Evolutionary conservation across 2,113 vertebrate genomes (phyloP).

Genomic region (Toxotes jaculatrix): DNA sequence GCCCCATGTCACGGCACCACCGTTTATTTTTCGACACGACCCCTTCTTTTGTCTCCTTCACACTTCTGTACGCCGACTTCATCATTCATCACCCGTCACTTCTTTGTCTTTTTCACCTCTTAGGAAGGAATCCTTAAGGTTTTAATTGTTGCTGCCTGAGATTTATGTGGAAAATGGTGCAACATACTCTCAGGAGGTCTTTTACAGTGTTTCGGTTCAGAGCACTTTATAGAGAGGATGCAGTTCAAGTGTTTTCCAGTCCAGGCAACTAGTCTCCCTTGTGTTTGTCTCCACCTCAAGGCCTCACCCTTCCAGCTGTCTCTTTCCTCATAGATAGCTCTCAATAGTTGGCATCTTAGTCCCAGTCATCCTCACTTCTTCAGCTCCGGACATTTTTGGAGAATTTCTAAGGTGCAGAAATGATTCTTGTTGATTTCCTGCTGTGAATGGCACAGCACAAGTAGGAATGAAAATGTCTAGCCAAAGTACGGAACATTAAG

Average conservation of each 20-base stretch:
- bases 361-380: not conserved
- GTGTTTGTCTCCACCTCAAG: not conserved
- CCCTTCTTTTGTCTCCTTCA: not conserved
- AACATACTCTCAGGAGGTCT: not conserved
- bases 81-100: not conserved
- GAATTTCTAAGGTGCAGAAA: not conserved
- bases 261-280: not conserved
- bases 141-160: not conserved
- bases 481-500: not conserved
- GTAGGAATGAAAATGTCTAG: not conserved
- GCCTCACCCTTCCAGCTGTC: conserved; percentile 8
- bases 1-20: not conserved
- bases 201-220: conserved; percentile 38
- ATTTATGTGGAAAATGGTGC: conserved; percentile 41
- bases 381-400: not conserved
- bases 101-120: conserved; percentile 26
- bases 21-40: conserved; percentile 12
- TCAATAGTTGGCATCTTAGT: not conserved
- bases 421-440: not conserved
- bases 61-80: conserved; percentile 1
- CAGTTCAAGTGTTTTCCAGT: conserved; percentile 9
- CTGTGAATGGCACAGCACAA: not conserved
- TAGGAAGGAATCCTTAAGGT: conserved; percentile 23
- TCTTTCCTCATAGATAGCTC: not conserved
- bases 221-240: conserved; percentile 26